Base-by-base conservation (phyloP, 2,888 invertebrate species). In the Rhamphomyia laevipes region DNA sequence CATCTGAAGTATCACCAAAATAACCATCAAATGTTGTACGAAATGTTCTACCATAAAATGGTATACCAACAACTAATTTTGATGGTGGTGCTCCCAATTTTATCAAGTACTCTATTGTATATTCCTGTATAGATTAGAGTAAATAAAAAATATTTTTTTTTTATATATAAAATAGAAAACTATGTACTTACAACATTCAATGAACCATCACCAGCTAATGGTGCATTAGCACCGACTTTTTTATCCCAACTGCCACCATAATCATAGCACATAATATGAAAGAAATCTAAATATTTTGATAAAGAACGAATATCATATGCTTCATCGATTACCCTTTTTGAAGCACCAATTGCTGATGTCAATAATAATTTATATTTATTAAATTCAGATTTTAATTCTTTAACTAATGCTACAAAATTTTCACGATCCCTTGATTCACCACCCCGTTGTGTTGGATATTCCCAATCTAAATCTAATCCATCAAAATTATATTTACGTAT, bases 231-330 rank as follows among this genome's bases (percentile, higher is more conserved):
- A 0, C 86, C 84, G 0, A 86, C 79, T 50, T 72, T 73, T 1
- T 73, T 73, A 58, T 90, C 86, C 89, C 89, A 90, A 7, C 83
- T 77, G 0, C 90, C 90, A 57, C 89, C 88, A 65, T 89, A 91
- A 66, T 92, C 91, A 65, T 92, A 92, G 53, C 86, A 84, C 90
- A 90, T 91, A 64, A 90, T 77, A 58, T 90, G 87, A 35, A 90
- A 76, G 49, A 77, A 80, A 64, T 86, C 83, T 38, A 85, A 64
- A 61, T 82, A 79, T 1, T 77, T 68, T 15, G 81, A 78, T 13
- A 92, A 71, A 54, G 80, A 77, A 7, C 77, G 73, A 13, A 92
- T 74, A 63, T 90, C 83, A 61, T 92, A 92, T 0, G 84, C 86
- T 1, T 75, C 68, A 53, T 87, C 83, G 61, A 89, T 86, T 0